Percentiles rank a stretch among this genome's conserved stretches.
Evolutionary conservation across 1,140 invertebrate species (phyloP).

Genomic region (Augochlora pura): DNA sequence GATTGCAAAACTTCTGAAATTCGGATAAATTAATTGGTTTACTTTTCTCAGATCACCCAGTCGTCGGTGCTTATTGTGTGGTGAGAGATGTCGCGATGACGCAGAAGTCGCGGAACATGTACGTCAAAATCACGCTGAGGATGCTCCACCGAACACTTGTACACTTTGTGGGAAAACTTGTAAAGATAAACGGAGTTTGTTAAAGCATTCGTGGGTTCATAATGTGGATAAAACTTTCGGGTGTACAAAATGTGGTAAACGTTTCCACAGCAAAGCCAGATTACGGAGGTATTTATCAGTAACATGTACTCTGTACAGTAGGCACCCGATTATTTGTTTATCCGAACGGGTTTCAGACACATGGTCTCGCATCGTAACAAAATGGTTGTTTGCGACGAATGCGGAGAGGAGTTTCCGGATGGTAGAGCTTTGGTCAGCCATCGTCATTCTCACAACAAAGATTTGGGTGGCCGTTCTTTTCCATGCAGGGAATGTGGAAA

Average conservation of each 20-base stretch:
- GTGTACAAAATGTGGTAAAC: constrained; percentile 85
- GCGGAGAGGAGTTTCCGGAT: constrained; percentile 86
- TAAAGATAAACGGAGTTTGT: constrained; percentile 84
- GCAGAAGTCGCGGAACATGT: constrained; percentile 82
- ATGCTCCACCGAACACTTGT: constrained; percentile 83
- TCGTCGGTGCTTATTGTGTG: constrained; percentile 84
- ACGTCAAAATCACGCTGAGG: constrained; percentile 80
- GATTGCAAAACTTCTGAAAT: not conserved
- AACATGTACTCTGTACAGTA: not conserved
- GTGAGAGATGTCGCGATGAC: constrained; percentile 82
- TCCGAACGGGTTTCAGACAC: constrained; percentile 72
- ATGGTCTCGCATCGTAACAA: constrained; percentile 87
- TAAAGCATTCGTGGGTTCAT: constrained; percentile 86
- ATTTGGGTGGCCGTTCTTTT: constrained; percentile 85
- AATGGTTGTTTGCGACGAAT: constrained; percentile 85
- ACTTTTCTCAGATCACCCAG: constrained; percentile 70
- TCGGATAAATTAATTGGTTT: not conserved
- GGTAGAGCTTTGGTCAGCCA: constrained; percentile 86
- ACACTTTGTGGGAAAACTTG: constrained; percentile 83
- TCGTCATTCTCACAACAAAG: constrained; percentile 84
- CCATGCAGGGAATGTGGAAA: constrained; percentile 92
- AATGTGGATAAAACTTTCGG: constrained; percentile 81
- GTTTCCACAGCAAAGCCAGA: constrained; percentile 86
- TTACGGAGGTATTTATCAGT: constrained; percentile 74
- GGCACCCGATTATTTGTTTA: not conserved